These are phyloP conservation scores for Hyalella azteca DNA, from an alignment of 2,888 invertebrate species.

Conservation along the genomic window DNA sequence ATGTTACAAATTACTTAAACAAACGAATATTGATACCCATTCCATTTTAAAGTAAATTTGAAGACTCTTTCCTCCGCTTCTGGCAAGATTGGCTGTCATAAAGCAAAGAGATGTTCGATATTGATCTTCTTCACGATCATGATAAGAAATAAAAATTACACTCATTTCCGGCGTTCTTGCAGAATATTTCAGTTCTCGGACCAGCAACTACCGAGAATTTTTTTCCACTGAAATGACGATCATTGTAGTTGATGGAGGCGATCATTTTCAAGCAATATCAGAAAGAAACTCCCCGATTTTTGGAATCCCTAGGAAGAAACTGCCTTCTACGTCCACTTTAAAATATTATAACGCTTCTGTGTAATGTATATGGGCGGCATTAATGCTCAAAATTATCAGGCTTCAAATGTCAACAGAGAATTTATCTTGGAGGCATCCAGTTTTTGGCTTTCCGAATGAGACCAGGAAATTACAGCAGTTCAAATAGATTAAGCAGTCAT, in stretches of 20 bases:
- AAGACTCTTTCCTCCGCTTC: not conserved
- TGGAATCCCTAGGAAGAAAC: not conserved
- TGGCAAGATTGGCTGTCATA: not conserved
- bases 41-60: no score
- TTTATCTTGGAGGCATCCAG: not conserved
- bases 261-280: slow-evolving; percentile 18
- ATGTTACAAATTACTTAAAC: no score
- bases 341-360: not conserved
- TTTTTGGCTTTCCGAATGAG: not conserved
- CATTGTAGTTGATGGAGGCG: slow-evolving; percentile 20
- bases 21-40: no score
- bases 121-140: not conserved
- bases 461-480: not conserved
- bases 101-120: not conserved
- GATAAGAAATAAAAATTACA: slow-evolving; percentile 8
- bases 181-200: not conserved
- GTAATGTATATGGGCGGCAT: not conserved
- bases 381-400: not conserved
- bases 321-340: not conserved
- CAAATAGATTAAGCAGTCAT: no score
- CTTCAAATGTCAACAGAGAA: not conserved
- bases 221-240: not conserved
- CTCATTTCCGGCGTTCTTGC: not conserved
- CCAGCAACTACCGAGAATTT: not conserved
- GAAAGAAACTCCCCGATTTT: not conserved